Evolutionary conservation across 1,140 invertebrate genomes (phyloP), one percentile per base, ranked within the genome.

Genomic region (Brachionus plicatilis): DNA sequence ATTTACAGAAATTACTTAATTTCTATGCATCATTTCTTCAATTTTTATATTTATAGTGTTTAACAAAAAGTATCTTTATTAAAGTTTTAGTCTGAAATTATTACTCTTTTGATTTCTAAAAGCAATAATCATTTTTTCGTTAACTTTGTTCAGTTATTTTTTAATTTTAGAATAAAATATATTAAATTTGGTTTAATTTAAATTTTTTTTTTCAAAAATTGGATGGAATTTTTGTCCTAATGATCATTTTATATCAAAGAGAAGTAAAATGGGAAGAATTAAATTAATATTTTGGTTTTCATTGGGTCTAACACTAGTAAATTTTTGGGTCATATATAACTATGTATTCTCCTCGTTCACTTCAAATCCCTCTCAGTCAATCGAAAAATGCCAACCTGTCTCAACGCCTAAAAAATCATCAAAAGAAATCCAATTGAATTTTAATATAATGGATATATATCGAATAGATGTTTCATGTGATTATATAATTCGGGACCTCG

Each of bases 381-480:
- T 12, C 43, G 7, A 29, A 76, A 47, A 20, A 20, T 37, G 24
- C 20, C 33, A 37, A 11, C 3, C 20, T 9, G 17, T 24, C 2
- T 47, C 41, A 20, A 6, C 17, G 1, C 2, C 8, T 6, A 45
- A 20, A 14, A 50, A 27, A 76, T 37, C 27, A 27, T 27, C 43
- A 1, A 50, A 47, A 20, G 6, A 76, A 76, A 50, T 76, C n/a
- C 45, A 50, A 27, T 20, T 82, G 6, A 82, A 82, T 37, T 68
- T 82, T 24, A 47, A 82, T 47, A 82, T 82, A 11, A 65, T 82
- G 53, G 79, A 82, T 41, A 82, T 82, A 17, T 82, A 82, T 47
- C 50, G 79, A 9, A 65, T 82, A 6, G 79, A 82, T 37, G 41
- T 82, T 1, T 82, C 79, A 14, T 82, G 79, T 65, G 53, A 82